Evolutionary conservation across 2,888 invertebrate species (phyloP), one percentile per base, ranked within the genome.

Genomic region (Drosophila fungiperda): DNA sequence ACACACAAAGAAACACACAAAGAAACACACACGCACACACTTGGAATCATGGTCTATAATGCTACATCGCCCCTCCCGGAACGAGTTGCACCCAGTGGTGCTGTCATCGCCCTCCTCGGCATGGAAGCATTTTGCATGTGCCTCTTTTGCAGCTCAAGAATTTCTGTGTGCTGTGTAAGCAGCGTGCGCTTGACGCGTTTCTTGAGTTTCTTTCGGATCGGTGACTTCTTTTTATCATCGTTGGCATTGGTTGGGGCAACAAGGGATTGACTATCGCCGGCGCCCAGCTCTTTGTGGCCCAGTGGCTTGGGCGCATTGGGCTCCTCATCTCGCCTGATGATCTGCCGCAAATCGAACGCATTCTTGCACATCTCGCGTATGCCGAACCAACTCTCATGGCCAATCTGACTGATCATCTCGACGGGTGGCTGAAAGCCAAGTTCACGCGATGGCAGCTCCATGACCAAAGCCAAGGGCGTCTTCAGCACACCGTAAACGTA

Each of bases 311-410:
- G 68, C 26, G 68, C 40, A 23, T 17, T 17, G 0, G 80, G 80
- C 23, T 85, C 90, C 1, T 49, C 61, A 0, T 74, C 64, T 2
- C 89, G 85, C 7, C 65, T 58, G 45, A 90, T 90, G 15, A 60
- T 67, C 6, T 54, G 32, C 0, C 90, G 68, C 55, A 91, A 57
- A 67, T 90, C 85, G 23, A 83, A 87, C 49, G 92, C 91, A 12
- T 80, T 83, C 67, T 89, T 90, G 76, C 92, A 93, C 93, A 93
- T 93, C 73, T 93, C 93, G n/a, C 90, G 89, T 54, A 93, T 92
- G 26, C 93, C 93, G 58, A 91, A 87, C 93, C 93, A 93, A 55
- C 92, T 92, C 76, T 93, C 93, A 59, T 91, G 82, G 0, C 92
- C 91, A 61, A 93, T 88, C 20, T 88, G 83, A n/a, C 89, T 84